phyloP scores from a whole-genome alignment of 2,797 vertebrate genomes.

The Tolypeutes matacus region DNA sequence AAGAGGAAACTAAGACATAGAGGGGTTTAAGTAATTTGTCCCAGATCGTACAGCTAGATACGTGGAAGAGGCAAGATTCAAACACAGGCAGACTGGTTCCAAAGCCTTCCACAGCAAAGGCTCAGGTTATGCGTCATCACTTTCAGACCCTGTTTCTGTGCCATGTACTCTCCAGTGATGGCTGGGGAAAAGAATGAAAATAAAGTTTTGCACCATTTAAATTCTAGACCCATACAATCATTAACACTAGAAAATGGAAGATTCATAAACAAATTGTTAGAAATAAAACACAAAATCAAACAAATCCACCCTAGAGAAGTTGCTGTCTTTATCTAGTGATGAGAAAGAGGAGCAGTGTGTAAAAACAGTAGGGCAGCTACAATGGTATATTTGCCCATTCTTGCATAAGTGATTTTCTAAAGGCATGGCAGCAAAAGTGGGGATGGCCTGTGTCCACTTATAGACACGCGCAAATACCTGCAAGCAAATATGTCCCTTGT shows the following conservation, averaged over 20 bases:
- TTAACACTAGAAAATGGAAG: constrained; percentile 16
- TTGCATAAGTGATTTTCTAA: background rate
- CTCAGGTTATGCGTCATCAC: background rate
- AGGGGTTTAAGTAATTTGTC: background rate
- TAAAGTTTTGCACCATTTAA: background rate
- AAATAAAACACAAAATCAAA: constrained; percentile 47
- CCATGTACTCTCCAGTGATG: background rate
- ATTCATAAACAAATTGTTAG: constrained; percentile 55
- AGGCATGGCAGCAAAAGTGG: background rate
- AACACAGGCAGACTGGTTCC: background rate
- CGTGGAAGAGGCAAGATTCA: background rate
- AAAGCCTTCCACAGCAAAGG: background rate
- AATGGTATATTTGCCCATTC: background rate
- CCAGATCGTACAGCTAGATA: background rate
- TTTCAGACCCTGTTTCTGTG: background rate
- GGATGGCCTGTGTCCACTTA: background rate
- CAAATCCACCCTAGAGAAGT: background rate
- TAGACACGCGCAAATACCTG: background rate
- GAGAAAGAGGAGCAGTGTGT: background rate
- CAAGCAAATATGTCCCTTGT: background rate
- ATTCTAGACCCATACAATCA: constrained; percentile 16
- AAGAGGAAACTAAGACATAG: background rate
- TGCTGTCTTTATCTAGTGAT: background rate
- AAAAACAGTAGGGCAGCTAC: background rate
- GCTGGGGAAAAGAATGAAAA: background rate